A percentile compares a stretch with the other conserved stretches of the same genome.
phyloP scores from a whole-genome alignment of 2,797 vertebrate species.

The Rhynchotus rufescens region DNA sequence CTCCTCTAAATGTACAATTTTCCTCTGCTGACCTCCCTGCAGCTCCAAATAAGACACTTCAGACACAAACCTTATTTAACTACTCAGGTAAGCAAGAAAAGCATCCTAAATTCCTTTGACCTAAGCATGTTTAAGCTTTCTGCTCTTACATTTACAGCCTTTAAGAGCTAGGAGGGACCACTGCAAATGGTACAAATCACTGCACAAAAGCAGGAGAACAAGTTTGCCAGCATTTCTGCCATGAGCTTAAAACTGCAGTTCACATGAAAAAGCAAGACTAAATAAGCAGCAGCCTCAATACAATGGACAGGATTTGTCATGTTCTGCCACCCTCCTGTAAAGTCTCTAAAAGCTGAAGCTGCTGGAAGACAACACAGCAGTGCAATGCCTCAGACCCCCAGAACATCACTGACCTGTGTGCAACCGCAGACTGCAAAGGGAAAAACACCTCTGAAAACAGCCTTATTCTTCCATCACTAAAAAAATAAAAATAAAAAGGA shows the following conservation, averaged over 20 bases:
- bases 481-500: not conserved
- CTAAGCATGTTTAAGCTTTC: not conserved
- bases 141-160: not conserved
- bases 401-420: not conserved
- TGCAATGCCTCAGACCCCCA: not conserved
- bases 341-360: not conserved
- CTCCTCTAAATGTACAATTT: too few species aligned
- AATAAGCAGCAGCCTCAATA: not conserved
- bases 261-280: not conserved
- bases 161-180: not conserved
- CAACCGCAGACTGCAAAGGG: not conserved
- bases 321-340: not conserved
- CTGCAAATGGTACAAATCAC: not conserved
- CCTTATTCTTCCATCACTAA: not conserved
- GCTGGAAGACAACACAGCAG: not conserved
- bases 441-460: not conserved
- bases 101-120: not conserved
- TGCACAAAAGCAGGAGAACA: not conserved
- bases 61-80: not conserved
- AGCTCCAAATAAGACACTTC: not conserved
- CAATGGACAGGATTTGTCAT: fast-evolving
- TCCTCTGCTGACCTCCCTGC: not conserved
- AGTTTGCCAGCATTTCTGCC: not conserved
- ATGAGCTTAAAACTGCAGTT: not conserved
- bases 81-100: not conserved